These are phyloP conservation scores for Scortum barcoo DNA, from an alignment of 2,113 vertebrate genomes.

Conservation along the genomic window DNA sequence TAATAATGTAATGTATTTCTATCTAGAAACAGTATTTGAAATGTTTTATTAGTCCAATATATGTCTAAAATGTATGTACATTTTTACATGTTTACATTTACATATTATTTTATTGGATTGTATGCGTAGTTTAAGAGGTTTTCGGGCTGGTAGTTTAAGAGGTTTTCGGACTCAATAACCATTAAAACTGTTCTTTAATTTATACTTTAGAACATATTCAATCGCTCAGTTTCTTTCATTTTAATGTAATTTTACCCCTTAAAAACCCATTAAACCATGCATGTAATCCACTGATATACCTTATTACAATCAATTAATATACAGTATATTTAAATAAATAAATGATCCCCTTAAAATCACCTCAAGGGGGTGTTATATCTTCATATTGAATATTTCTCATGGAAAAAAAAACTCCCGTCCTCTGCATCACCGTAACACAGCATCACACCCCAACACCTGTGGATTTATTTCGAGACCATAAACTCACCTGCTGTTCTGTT, in stretches of 20 bases:
- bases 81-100: too few species aligned
- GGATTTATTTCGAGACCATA: background rate
- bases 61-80: too few species aligned
- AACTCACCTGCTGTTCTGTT: constrained; percentile 40
- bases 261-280: background rate
- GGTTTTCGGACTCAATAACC: background rate
- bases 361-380: background rate
- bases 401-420: background rate
- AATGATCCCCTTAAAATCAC: background rate
- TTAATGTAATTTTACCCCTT: background rate
- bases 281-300: background rate
- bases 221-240: too few species aligned
- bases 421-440: background rate
- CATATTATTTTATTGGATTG: background rate
- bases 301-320: background rate
- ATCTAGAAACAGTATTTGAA: too few species aligned
- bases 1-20: background rate
- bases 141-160: background rate
- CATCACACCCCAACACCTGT: background rate
- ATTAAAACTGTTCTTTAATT: background rate
- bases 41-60: background rate
- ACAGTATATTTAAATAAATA: background rate
- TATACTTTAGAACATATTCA: too few species aligned
- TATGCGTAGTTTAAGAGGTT: background rate
- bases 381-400: background rate